These are phyloP conservation scores for Steinernema carpocapsae DNA, from an alignment of 2,888 invertebrate species.

Conservation along the genomic window DNA sequence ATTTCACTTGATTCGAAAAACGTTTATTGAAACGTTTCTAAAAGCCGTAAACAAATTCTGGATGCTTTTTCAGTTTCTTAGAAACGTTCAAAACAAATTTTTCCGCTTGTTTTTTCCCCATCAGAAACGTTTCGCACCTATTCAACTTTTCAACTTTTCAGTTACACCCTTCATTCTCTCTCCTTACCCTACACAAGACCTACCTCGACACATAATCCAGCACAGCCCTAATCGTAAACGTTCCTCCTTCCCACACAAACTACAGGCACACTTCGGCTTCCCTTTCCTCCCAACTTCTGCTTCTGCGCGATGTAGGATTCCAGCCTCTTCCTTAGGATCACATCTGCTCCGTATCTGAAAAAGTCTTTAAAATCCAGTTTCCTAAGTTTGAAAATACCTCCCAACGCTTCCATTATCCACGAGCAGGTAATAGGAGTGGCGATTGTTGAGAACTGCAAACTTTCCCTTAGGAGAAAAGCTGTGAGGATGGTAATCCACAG, in stretches of 20 bases:
- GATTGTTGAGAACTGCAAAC: conserved; percentile 79
- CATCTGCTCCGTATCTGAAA: conserved; percentile 76
- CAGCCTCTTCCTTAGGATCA: conserved; percentile 86
- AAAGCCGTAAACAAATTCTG: too few relatives aligned
- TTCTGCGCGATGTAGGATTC: conserved; percentile 83
- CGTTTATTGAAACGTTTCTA: too few relatives aligned
- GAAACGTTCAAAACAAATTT: too few relatives aligned
- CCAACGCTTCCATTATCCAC: conserved; percentile 97
- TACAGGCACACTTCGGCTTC: conserved; percentile 80
- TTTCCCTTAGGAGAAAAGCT: conserved; percentile 54
- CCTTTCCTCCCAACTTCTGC: conserved; percentile 53
- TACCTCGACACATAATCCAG: conserved; percentile 87
- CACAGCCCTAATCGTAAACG: conserved; percentile 92
- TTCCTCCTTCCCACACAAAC: conserved; percentile 95
- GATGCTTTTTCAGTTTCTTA: too few relatives aligned
- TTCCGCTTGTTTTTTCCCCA: too few relatives aligned
- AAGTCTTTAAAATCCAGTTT: conserved; percentile 69
- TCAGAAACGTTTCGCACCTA: too few relatives aligned
- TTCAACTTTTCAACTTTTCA: too few relatives aligned
- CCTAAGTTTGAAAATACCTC: conserved; percentile 44
- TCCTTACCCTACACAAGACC: too few relatives aligned
- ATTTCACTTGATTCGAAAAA: too few relatives aligned
- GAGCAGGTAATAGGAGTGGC: conserved; percentile 93
- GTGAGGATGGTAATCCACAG: conserved; percentile 60
- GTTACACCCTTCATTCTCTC: too few relatives aligned